These are phyloP conservation scores for Ptychoptera contaminata DNA, from an alignment of 2,888 invertebrate species.

Conservation along the genomic window DNA sequence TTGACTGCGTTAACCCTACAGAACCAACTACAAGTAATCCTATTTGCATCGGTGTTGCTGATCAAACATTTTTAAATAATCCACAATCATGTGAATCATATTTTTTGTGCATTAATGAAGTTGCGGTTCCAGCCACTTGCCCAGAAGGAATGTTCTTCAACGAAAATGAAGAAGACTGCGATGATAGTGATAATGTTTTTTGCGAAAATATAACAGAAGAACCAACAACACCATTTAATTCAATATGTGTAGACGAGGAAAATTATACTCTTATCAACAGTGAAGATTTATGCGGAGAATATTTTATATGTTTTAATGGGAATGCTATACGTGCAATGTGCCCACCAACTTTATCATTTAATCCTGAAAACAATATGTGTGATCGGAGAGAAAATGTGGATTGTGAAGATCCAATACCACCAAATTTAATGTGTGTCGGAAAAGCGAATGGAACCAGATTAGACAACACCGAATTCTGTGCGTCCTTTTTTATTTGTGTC, in stretches of 20 bases:
- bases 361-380: neutral
- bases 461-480: too few relatives aligned
- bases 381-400: neutral
- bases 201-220: too few relatives aligned
- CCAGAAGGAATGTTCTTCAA: too few relatives aligned
- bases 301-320: slow-evolving; percentile 6
- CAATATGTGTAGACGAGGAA: too few relatives aligned
- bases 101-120: neutral
- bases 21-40: neutral
- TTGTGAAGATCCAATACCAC: neutral
- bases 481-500: too few relatives aligned
- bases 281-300: slow-evolving; percentile 1
- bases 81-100: neutral
- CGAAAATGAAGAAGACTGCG: too few relatives aligned
- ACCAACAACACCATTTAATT: too few relatives aligned
- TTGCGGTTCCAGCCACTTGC: neutral
- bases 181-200: too few relatives aligned
- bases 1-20: neutral
- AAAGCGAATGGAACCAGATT: too few relatives aligned
- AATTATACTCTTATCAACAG: neutral
- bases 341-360: slow-evolving; percentile 2
- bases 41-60: neutral
- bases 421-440: too few relatives aligned
- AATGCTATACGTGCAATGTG: slow-evolving; percentile 3
- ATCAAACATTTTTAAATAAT: slow-evolving; percentile 1